Evolutionary conservation across 2,113 vertebrate species (phyloP).

Genomic region (Rhinolophus sinicus): DNA sequence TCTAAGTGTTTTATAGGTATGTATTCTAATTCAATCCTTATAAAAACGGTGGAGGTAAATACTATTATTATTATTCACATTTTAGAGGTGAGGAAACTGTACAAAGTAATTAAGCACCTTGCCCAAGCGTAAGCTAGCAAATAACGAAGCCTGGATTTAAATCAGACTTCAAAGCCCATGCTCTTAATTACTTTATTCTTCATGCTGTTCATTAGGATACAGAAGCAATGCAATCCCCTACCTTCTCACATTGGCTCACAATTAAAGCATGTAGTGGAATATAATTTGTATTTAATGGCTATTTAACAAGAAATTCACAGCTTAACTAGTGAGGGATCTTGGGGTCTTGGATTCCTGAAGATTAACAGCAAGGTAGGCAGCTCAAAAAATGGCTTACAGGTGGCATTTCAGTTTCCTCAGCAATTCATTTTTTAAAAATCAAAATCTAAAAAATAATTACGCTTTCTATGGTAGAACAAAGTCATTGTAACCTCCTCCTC

Average conservation of each 20-base stretch:
- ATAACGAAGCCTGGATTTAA: neutral
- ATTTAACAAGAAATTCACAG: conserved; percentile 31
- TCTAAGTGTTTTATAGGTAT: neutral
- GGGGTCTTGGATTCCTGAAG: conserved; percentile 21
- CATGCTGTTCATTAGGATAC: neutral
- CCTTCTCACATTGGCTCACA: conserved; percentile 34
- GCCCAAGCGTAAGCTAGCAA: conserved; percentile 10
- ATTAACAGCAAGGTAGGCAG: neutral
- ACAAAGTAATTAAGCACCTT: conserved; percentile 23
- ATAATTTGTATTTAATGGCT: conserved; percentile 17
- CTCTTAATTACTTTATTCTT: neutral
- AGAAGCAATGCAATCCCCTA: neutral
- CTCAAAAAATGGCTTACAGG: neutral
- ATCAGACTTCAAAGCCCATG: conserved; percentile 17
- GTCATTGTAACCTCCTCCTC: neutral
- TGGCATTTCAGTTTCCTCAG: conserved; percentile 41
- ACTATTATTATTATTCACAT: neutral
- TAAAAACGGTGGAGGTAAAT: neutral
- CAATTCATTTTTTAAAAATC: conserved; percentile 49
- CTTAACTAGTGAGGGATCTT: conserved; percentile 23
- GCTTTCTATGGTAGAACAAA: conserved; percentile 44
- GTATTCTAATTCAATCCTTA: conserved; percentile 22
- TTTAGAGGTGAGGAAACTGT: neutral
- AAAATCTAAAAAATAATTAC: conserved; percentile 62
- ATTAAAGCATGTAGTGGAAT: conserved; percentile 36